Conservation (phyloP, 2,113 vertebrate species). For the Varanus komodoensis region DNA sequence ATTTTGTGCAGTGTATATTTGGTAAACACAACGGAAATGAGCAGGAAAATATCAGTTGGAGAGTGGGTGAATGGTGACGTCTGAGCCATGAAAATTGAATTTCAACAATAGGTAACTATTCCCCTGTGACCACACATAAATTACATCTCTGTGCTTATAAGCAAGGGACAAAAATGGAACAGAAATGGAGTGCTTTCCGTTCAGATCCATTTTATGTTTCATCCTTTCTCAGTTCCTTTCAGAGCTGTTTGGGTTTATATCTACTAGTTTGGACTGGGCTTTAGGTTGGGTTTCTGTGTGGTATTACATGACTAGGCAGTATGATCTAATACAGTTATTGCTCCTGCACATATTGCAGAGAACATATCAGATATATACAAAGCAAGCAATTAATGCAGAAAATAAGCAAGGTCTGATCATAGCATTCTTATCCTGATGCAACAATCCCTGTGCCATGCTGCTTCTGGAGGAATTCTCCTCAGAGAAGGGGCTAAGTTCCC, state of each 20-base stretch:
- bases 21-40: slow-evolving; percentile 14
- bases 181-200: neutral
- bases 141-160: slow-evolving; percentile 6
- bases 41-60: slow-evolving; percentile 7
- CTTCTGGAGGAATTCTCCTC: too few species aligned
- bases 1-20: slow-evolving; percentile 18
- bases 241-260: slow-evolving; percentile 1
- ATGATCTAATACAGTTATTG: neutral
- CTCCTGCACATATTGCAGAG: neutral
- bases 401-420: neutral
- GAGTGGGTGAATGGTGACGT: neutral
- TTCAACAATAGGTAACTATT: slow-evolving; percentile 6
- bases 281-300: neutral
- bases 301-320: neutral
- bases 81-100: slow-evolving; percentile 24
- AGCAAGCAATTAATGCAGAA: neutral
- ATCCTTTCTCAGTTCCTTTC: neutral
- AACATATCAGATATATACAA: neutral
- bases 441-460: neutral
- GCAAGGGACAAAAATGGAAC: slow-evolving; percentile 1
- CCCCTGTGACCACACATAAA: neutral
- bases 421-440: neutral
- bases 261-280: neutral
- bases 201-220: neutral
- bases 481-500: too few species aligned